Evolutionary conservation across 2,888 invertebrate species (phyloP), one percentile per base, ranked within the genome.

Genomic region (Clanis bilineata): DNA sequence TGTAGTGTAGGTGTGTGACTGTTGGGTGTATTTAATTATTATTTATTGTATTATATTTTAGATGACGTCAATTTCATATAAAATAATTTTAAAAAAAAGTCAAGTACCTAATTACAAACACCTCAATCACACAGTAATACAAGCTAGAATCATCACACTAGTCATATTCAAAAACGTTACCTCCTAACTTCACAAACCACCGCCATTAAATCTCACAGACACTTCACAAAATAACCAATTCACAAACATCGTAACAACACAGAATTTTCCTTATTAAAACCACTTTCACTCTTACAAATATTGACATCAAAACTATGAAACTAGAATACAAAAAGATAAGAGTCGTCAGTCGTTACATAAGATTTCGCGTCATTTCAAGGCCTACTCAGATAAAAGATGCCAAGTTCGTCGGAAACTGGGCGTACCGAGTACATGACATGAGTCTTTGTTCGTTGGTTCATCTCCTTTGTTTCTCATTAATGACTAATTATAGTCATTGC

Each of bases 311-410:
- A 32, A 15, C 18, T 51, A 41, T 15, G 25, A 51, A 51, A 18
- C 10, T 9, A 51, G 18, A 28, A 3, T 18, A 18, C 18, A 7
- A 0, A 7, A 0, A 18, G 51, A 51, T 51, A 32, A 47, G 3
- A 32, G 9, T 28, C 18, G 18, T 51, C 32, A 32, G 9, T 28
- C 18, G 18, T 51, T 51, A 28, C 32, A 51, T 51, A 51, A 51
- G 32, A 15, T 15, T 51, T 22, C 28, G 10, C 51, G 51, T 51
- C 51, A 51, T 23, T 7, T 32, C 51, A 51, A 51, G 51, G 51
- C 18, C 51, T 18, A 3, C 9, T 25, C n/a, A 25, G 51, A 51
- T 51, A 51, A 51, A 7, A 51, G 28, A 32, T 51, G 51, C 51
- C 51, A 51, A 51, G 51, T 51, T 51, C 51, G 32, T 18, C 32